Base-by-base conservation (phyloP, 2,888 invertebrate species). In the Meganola albula region DNA sequence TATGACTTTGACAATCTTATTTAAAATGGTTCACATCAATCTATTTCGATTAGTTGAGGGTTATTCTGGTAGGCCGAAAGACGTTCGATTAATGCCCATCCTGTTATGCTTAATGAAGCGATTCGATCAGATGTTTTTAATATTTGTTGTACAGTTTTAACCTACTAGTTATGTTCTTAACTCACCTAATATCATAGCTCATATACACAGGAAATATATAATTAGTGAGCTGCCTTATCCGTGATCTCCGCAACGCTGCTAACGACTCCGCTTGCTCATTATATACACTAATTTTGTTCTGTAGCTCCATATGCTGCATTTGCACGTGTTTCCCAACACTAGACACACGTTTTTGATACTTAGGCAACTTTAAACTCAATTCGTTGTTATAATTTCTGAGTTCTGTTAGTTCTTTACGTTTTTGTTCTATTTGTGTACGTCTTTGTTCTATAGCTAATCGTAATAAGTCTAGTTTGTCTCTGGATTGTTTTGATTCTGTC, bases 191-290 rank as follows among this genome's bases (percentile, higher is more conserved):
- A 44, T 85, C 83, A 62, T 79, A 78, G 21, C 69, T 83, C 52
- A 84, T 71, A 44, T 80, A 80, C 27, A 89, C 77, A 3, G 89
- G 85, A 48, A 85, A 85, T 21, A 85, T 84, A 48, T 83, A 83
- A 44, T 78, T 75, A 0, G 67, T 74, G 4, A 85, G 71, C 53
- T 85, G 85, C 23, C 84, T 52, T 65, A 84, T 80, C 27, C 83
- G 46, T 1, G 79, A 74, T 20, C 85, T 53, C 1, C 85, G 54
- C 26, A 85, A 41, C 0, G 79, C 76, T 20, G 80, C 82, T 25
- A 73, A 45, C 0, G 56, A 42, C 18, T 75, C 69, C 0, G 69
- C 67, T 33, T 73, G 69, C 9, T 82, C 78, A 21, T 61, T 68
- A 41, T 74, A 80, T 0, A 41, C 40, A 30, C 58, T 55, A 4